phyloP scores from a whole-genome alignment of 1,140 invertebrate species.

The Tetragnatha versicolor region DNA sequence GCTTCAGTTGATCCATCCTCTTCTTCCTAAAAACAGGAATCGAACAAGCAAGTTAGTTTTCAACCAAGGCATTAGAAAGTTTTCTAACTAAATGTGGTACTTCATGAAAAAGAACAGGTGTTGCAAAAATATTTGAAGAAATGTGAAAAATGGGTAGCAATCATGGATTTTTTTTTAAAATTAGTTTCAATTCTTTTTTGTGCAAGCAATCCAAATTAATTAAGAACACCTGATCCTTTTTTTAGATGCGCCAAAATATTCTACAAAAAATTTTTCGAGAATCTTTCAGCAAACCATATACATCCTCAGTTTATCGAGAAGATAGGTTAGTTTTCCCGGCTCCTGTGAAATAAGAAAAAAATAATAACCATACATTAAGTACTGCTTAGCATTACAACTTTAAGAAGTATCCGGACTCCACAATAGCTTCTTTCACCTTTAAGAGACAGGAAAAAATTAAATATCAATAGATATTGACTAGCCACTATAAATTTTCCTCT shows the following conservation, averaged over 20 bases:
- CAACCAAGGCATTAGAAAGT: neutral
- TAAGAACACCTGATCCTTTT: no score
- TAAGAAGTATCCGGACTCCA: constrained; percentile 4
- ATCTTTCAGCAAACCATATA: no score
- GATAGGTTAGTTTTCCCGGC: neutral
- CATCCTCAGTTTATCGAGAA: no score
- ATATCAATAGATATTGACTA: constrained; percentile 28
- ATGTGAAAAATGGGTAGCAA: no score
- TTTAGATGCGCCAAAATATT: no score
- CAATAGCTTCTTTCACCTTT: constrained; percentile 23
- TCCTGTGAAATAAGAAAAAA: constrained; percentile 46
- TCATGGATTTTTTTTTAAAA: no score
- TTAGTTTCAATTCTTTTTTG: no score
- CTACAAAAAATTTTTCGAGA: no score
- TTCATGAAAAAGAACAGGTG: neutral
- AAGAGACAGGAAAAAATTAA: constrained; percentile 49
- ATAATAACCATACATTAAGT: constrained; percentile 37
- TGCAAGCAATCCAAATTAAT: no score
- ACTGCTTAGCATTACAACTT: constrained; percentile 16
- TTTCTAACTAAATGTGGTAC: neutral
- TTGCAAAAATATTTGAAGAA: no score
- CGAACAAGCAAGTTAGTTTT: neutral
- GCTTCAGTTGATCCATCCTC: constrained; percentile 60
- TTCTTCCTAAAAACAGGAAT: constrained; percentile 56
- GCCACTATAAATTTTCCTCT: no score